Base-by-base conservation (phyloP, 92 coral and sea anemone species). In the Porites rus region DNA sequence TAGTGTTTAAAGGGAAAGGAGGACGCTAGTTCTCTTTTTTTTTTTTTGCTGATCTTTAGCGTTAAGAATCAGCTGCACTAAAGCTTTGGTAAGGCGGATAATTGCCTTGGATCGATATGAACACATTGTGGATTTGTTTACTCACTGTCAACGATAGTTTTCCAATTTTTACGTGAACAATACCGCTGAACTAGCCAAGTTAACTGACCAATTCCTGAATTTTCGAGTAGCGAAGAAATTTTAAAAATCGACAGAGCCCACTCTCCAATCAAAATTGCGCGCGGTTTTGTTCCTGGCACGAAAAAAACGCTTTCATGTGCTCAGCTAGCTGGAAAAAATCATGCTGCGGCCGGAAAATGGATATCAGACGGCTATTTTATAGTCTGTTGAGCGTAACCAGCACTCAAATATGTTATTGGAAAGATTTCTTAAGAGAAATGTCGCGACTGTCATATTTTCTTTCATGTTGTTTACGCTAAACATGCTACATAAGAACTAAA, bases 121-220 rank as follows among this genome's bases (percentile, higher is more conserved):
- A 69, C 66, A 81, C 69, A 58, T 61, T 31, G 85, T 56, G 69
- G 52, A 58, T 56, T 81, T 81, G 77, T 81, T 81, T 81, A 81
- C 86, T 56, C 20, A 16, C 69, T 81, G 86, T 81, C 86, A 69
- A 28, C 28, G 68, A 81, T 81, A 69, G 86, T 70, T 81, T 59
- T 75, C 24, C 53, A 18, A 46, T 69, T 81, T 38, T 81, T 69
- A 50, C 74, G 7, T 72, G 18, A 73, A 20, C 19, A 50, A 50
- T 52, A 17, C 50, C 50, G 63, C n/a, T 24, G 9, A 58, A 53
- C 60, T 22, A 3, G 53, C 68, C 19, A 18, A 76, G 53, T 46
- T 78, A 8, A 10, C 20, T 12, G 43, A 13, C 68, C 58, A 64
- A 43, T 78, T 62, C 58, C 38, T 53, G 18, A 4, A 21, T 25